Evolutionary conservation across 2,888 invertebrate species (phyloP).

Genomic region (Thymelicus lineola): DNA sequence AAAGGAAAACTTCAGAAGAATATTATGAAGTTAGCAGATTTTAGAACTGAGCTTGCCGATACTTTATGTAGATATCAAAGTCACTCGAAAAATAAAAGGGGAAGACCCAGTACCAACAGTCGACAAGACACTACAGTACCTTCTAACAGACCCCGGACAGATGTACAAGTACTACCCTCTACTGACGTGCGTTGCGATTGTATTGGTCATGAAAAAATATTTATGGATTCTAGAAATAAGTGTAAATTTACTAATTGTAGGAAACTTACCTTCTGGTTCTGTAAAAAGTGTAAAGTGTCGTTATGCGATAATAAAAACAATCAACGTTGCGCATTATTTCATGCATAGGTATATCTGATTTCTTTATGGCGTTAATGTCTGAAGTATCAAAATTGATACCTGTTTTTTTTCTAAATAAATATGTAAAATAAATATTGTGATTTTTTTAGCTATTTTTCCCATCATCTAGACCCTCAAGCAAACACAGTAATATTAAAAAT

Average conservation of each 20-base stretch:
- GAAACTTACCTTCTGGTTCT: constrained; percentile 50
- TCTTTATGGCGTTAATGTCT: constrained; percentile 50
- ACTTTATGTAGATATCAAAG: constrained; percentile 52
- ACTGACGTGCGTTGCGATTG: constrained; percentile 49
- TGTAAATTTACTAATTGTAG: constrained; percentile 52
- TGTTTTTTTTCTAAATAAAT: constrained; percentile 50
- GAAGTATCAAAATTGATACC: constrained; percentile 53
- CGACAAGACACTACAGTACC: constrained; percentile 48
- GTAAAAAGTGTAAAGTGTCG: constrained; percentile 53
- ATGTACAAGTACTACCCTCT: constrained; percentile 50
- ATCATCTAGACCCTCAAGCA: constrained; percentile 48
- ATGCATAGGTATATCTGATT: constrained; percentile 48
- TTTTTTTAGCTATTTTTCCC: constrained; percentile 50
- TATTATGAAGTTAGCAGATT: constrained; percentile 53
- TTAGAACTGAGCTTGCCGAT: constrained; percentile 53
- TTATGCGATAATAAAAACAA: constrained; percentile 55
- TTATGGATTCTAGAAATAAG: constrained; percentile 47
- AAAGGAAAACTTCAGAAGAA: constrained; percentile 51
- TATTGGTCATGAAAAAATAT: constrained; percentile 50
- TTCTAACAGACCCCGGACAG: constrained; percentile 50
- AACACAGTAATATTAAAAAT: constrained; percentile 48
- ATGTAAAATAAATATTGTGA: constrained; percentile 47
- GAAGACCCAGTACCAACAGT: constrained; percentile 51
- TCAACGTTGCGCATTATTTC: constrained; percentile 54
- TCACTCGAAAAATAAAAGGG: constrained; percentile 50